phyloP scores from a whole-genome alignment of 2,113 vertebrate genomes.

The Atractosteus spatula region DNA sequence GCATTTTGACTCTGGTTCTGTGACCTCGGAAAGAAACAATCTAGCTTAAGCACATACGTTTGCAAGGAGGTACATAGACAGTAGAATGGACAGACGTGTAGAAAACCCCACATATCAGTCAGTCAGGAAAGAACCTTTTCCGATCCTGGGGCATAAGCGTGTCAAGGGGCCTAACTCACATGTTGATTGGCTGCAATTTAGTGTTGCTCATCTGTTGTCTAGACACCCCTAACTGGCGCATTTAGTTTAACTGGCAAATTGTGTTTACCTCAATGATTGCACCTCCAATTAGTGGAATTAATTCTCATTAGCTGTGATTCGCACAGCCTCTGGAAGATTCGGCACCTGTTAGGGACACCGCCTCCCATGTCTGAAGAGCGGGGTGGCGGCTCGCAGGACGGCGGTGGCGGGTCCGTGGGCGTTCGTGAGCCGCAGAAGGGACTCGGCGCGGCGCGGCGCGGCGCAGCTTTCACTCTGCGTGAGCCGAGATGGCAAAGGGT shows the following conservation, averaged over 20 bases:
- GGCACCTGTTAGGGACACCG: constrained; percentile 25
- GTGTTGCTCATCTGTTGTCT: not conserved
- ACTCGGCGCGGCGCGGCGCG: not conserved
- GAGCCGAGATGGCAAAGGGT: constrained; percentile 34
- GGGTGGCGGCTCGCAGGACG: not conserved
- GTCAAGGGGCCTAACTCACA: no score
- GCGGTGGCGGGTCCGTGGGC: constrained; percentile 34
- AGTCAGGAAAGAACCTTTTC: no score
- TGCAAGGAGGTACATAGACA: no score
- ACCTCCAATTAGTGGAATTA: constrained; percentile 47
- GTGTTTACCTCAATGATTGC: constrained; percentile 47
- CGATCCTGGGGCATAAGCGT: no score
- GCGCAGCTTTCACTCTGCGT: not conserved
- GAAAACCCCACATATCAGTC: no score
- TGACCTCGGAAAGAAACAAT: no score
- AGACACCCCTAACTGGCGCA: constrained; percentile 26
- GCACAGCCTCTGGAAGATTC: constrained; percentile 34
- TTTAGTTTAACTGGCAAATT: constrained; percentile 36
- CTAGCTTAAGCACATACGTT: no score
- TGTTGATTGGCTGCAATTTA: not conserved
- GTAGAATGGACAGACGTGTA: no score
- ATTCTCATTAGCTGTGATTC: constrained; percentile 43
- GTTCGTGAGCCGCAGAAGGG: not conserved
- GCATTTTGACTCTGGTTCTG: no score
- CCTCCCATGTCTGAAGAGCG: not conserved